Evolutionary conservation across 1,140 invertebrate species (phyloP).

Genomic region (Medauroidea extradentata): DNA sequence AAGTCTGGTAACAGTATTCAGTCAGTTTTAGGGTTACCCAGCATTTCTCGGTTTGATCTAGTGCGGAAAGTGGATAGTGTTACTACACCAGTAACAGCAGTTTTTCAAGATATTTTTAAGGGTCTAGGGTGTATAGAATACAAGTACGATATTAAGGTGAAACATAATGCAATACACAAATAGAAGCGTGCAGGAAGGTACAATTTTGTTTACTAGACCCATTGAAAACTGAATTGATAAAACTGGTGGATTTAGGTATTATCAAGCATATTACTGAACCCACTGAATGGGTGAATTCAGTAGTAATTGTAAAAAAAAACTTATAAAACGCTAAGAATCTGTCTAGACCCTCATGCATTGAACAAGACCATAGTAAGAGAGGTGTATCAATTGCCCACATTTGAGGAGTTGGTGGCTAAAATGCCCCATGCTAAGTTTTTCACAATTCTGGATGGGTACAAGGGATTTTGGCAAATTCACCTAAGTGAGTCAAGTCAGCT

Average conservation of each 20-base stretch:
- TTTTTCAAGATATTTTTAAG: constrained; percentile 14
- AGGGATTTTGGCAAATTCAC: no score
- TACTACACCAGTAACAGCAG: background rate
- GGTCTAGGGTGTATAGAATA: constrained; percentile 18
- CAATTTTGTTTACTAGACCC: constrained; percentile 30
- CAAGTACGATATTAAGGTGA: constrained; percentile 23
- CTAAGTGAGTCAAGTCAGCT: no score
- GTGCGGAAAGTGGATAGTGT: background rate
- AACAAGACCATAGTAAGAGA: constrained; percentile 37
- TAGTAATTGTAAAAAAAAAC: constrained; percentile 40
- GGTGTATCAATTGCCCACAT: constrained; percentile 28
- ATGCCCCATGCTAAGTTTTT: no score
- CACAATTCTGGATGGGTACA: no score
- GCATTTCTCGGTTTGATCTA: background rate
- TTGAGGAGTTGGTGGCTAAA: constrained; percentile 25
- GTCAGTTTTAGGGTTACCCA: constrained; percentile 1
- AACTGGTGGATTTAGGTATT: constrained; percentile 28
- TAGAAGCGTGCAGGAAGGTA: constrained; percentile 28
- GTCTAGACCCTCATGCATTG: constrained; percentile 41
- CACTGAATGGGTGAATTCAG: constrained; percentile 38
- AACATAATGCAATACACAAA: constrained; percentile 15
- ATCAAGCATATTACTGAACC: constrained; percentile 31
- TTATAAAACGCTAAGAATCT: constrained; percentile 38
- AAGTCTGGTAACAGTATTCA: background rate
- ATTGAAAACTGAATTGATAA: constrained; percentile 31